phyloP scores from a whole-genome alignment of 1,140 invertebrate species.

The Globodera ellingtonae region DNA sequence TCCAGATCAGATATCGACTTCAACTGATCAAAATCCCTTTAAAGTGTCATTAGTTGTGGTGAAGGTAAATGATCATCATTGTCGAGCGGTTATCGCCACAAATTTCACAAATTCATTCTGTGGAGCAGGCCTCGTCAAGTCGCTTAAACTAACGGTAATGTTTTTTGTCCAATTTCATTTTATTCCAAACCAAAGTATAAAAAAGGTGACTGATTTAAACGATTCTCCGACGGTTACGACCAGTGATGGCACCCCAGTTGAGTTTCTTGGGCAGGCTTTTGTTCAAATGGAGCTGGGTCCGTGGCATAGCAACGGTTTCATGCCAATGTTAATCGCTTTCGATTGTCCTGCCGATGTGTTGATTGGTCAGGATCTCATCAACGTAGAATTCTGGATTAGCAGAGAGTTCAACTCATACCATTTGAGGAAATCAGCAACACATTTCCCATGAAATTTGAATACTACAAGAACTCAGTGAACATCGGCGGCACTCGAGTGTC shows the following conservation, averaged over 20 bases:
- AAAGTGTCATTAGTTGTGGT: slow-evolving; percentile 27
- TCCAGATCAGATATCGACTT: too few relatives aligned
- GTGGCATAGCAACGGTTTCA: slow-evolving; percentile 23
- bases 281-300: slow-evolving; percentile 23
- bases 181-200: not conserved
- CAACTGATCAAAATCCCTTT: not conserved
- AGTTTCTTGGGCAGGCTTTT: slow-evolving; percentile 20
- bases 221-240: slow-evolving; percentile 11
- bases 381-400: not conserved
- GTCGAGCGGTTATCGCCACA: slow-evolving; percentile 25
- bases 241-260: slow-evolving; percentile 23
- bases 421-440: slow-evolving; percentile 21
- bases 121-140: slow-evolving; percentile 13
- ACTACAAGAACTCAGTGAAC: slow-evolving; percentile 28
- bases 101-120: slow-evolving; percentile 25
- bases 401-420: not conserved
- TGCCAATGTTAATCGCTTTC: slow-evolving; percentile 16
- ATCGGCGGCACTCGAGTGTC: slow-evolving; percentile 26
- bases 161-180: not conserved
- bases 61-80: slow-evolving; percentile 20
- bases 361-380: slow-evolving; percentile 30
- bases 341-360: slow-evolving; percentile 33
- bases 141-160: slow-evolving; percentile 14
- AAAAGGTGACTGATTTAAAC: slow-evolving; percentile 3
- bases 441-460: slow-evolving; percentile 24